phyloP scores from a whole-genome alignment of 2,113 vertebrate species.

The Leptobrachium ailaonicum region DNA sequence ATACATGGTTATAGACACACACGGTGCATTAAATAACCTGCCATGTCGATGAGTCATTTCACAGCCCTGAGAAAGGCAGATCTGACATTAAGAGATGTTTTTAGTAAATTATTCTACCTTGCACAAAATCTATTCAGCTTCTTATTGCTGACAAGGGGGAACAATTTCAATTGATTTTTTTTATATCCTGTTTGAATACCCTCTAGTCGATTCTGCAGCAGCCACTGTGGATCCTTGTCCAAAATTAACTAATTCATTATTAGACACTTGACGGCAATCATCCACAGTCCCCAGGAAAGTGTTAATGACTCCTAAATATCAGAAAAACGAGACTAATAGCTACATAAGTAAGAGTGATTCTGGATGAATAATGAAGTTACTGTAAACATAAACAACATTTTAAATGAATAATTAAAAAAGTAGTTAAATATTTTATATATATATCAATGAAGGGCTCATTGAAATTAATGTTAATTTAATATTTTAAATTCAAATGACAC shows the following conservation, averaged over 20 bases:
- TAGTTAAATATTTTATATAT: no score
- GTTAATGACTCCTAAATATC: not conserved
- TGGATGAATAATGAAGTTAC: no score
- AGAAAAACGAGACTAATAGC: no score
- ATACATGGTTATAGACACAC: constrained; percentile 86
- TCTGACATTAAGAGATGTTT: constrained; percentile 70
- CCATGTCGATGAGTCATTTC: constrained; percentile 78
- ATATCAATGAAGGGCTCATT: no score
- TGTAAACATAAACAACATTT: no score
- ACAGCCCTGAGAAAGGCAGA: constrained; percentile 70
- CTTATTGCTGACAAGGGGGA: constrained; percentile 54
- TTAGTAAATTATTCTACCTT: constrained; percentile 66
- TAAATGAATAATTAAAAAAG: no score
- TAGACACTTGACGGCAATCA: not conserved
- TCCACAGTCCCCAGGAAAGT: not conserved
- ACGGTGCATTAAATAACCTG: constrained; percentile 82
- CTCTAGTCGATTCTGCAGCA: constrained; percentile 7
- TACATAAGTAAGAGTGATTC: no score
- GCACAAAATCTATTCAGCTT: constrained; percentile 68
- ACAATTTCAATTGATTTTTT: constrained; percentile 47
- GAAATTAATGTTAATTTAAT: not conserved
- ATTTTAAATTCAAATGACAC: no score
- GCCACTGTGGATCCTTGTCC: not conserved
- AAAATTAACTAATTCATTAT: constrained; percentile 19
- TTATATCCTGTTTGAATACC: constrained; percentile 10